Conservation (phyloP, 2,797 vertebrate genomes). For the Garrulus glandarius region DNA sequence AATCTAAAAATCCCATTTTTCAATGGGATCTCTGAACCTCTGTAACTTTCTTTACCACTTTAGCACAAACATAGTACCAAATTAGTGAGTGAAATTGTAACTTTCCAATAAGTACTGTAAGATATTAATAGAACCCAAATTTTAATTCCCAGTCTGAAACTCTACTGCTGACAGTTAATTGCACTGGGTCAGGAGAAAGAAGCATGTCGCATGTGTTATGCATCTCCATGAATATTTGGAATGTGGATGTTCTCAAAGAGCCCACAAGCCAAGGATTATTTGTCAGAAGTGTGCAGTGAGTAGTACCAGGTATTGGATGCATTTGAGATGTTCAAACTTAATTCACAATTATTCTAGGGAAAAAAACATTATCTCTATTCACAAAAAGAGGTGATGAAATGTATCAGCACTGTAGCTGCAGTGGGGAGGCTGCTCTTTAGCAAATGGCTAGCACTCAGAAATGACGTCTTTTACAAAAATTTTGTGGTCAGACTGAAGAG, state of each 20-base stretch:
- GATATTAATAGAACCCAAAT: not conserved
- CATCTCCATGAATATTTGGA: not conserved
- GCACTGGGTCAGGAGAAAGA: not conserved
- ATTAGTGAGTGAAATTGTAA: not conserved
- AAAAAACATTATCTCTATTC: too few relatives aligned
- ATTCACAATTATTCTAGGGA: not conserved
- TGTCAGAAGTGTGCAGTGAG: not conserved
- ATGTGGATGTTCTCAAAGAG: not conserved
- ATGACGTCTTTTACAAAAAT: not conserved
- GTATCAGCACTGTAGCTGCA: not conserved
- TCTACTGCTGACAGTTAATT: not conserved
- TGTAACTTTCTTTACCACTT: not conserved
- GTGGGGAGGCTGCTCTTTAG: not conserved
- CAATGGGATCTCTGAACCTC: not conserved
- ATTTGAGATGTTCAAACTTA: not conserved
- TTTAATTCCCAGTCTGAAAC: not conserved
- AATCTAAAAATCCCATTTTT: not conserved
- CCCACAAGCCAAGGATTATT: not conserved
- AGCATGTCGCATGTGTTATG: not conserved
- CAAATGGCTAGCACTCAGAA: not conserved
- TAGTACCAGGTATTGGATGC: not conserved
- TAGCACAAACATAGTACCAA: not conserved
- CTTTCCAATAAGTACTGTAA: not conserved
- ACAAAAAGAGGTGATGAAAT: not conserved
- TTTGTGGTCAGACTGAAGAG: slow-evolving; percentile 33